Base-by-base conservation (phyloP, 2,888 invertebrate genomes). In the Camponotus fellah region DNA sequence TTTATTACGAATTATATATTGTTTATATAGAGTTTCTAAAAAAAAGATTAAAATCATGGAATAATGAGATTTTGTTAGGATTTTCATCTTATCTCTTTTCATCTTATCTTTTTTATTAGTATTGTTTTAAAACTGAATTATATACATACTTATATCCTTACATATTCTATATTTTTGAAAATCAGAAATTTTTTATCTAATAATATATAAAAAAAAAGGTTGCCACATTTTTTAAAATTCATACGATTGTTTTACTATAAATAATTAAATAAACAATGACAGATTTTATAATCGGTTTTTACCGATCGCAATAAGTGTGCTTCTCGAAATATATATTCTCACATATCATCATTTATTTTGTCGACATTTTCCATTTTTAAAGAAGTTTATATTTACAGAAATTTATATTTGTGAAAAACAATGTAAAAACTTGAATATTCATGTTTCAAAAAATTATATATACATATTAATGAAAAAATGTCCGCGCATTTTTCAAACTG, bases 381-480 rank as follows among this genome's bases (percentile, higher is more conserved):
- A 17, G n/a, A 43, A 3, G 9, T 77, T 66, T 66, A 32, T 14
- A 43, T 58, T 14, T 77, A 68, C n/a, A 43, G n/a, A 58, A 43
- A 58, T 68, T 77, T 58, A 58, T 68, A 77, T 77, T 68, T 43
- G n/a, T 43, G 14, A n/a, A n/a, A 21, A 32, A 8, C 68, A 68
- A 43, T 77, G 12, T 40, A 37, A 10, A 62, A 6, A 40, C 34
- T 68, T 56, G 43, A 68, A 77, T 68, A 77, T 77, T 77, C 65
- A 77, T 68, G 21, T 14, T 68, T 43, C 40, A 43, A 46, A 32
- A 43, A 10, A 68, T 58, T 58, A 37, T 21, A 37, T 71, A 62
- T 56, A 60, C 60, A 21, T 79, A 69, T 58, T 77, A 62, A 37
- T 26, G 34, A 69, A 17, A 62, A 46, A 71, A 26, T 17, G 12